Evolutionary conservation across 2,113 vertebrate genomes (phyloP).

Genomic region (Lampris megalopsis): DNA sequence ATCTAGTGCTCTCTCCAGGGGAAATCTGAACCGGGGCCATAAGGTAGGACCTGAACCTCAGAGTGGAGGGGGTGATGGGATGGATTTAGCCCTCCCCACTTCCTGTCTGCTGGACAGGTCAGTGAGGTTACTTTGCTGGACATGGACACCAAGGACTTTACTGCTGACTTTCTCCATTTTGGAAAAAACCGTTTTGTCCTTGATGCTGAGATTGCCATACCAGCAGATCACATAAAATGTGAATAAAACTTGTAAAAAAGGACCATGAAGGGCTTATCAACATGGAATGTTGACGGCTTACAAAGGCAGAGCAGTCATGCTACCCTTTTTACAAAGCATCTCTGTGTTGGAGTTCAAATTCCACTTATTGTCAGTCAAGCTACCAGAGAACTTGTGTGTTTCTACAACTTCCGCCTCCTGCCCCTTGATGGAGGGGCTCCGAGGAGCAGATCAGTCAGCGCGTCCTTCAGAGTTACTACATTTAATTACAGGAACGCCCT

Average conservation of each 20-base stretch:
- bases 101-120: too few relatives aligned
- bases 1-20: too few relatives aligned
- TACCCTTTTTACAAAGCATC: background rate
- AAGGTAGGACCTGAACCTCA: too few relatives aligned
- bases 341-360: too few relatives aligned
- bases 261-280: background rate
- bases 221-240: background rate
- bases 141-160: too few relatives aligned
- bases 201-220: too few relatives aligned
- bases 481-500: constrained; percentile 9
- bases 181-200: too few relatives aligned
- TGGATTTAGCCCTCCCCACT: too few relatives aligned
- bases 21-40: too few relatives aligned
- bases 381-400: background rate
- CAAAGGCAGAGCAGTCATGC: background rate
- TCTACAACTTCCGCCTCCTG: background rate
- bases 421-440: background rate
- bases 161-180: too few relatives aligned
- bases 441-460: background rate
- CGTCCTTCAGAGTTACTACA: background rate
- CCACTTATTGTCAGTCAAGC: background rate
- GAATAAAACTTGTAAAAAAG: background rate
- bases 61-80: too few relatives aligned
- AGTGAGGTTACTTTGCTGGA: too few relatives aligned
- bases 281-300: background rate